Evolutionary conservation across 2,888 invertebrate genomes (phyloP), one percentile per base, ranked within the genome.

Genomic region (Thumatha senex): DNA sequence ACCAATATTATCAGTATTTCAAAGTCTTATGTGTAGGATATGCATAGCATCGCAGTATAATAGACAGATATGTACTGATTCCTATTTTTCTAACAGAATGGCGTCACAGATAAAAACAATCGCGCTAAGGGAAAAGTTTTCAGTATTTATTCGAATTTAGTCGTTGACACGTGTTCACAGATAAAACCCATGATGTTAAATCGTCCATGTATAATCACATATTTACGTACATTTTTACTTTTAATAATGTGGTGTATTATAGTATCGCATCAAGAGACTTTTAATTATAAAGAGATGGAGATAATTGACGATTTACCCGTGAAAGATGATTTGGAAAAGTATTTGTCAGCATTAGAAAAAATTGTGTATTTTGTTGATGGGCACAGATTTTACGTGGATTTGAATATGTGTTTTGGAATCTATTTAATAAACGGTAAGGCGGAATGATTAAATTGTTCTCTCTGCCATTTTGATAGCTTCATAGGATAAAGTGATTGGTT

Each of bases 351-450:
- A 3, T 54, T 86, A 41, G 63, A 72, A 48, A 64, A 54, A 39
- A 54, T 76, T 10, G 47, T 76, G 12, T 54, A 70, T 8, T 85
- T 76, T 67, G 65, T 59, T 45, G 8, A 43, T 11, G 50, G 52
- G 12, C 56, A 79, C 55, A 70, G 64, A 56, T 18, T 67, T 40
- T 63, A 74, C 30, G 52, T 83, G 35, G 80, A 86, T 65, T 42
- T 78, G 10, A 75, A 78, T 60, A 66, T 77, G 29, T 68, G 57
- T 10, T 82, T 82, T 40, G 87, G 84, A 34, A 54, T 86, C 48
- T 83, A 85, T 67, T 51, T 86, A 31, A 53, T 70, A 0, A 76
- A 76, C 14, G 84, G 87, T 86, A 74, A 76, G 71, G 44, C 29
- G 18, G 2, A 24, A 24, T 24, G 5, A 24, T 24, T 24, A 4